Conservation (phyloP, 2,888 invertebrate species). For the Torymus auratus region DNA sequence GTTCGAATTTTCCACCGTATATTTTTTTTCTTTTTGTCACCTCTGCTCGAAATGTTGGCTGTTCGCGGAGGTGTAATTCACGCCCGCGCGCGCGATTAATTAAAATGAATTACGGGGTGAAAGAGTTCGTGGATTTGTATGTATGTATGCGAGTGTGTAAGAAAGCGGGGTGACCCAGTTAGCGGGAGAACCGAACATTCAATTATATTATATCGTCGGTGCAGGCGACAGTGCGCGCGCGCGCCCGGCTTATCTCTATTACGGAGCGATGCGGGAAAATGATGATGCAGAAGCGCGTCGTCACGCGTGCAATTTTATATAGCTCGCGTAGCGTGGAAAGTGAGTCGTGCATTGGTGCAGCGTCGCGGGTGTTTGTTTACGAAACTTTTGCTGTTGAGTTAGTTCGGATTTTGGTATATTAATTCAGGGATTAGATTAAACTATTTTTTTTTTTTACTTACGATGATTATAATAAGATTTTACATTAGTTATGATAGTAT, state of each 20-base stretch:
- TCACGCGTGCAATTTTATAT: no score
- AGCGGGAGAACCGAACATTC: constrained; percentile 13
- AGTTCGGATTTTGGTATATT: no score
- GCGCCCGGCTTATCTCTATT: constrained; percentile 6
- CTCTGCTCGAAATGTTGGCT: neutral
- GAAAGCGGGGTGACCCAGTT: constrained; percentile 19
- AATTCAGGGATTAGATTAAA: no score
- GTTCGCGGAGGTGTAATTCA: neutral
- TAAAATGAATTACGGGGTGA: neutral
- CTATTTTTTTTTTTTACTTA: no score
- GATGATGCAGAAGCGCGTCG: no score
- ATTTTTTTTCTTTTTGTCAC: neutral
- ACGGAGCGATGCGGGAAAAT: no score
- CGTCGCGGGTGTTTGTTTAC: no score
- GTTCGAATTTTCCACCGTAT: constrained; percentile 22
- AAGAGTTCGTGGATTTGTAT: neutral
- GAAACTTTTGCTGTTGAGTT: no score
- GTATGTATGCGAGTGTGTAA: neutral
- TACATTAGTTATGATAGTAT: no score
- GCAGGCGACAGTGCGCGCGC: neutral
- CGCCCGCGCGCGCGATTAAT: neutral
- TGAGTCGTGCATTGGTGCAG: no score
- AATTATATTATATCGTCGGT: neutral
- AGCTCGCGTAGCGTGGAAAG: no score
- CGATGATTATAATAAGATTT: no score